These are phyloP conservation scores for Drosophila orosa DNA, from an alignment of 1,140 invertebrate species.

Conservation along the genomic window DNA sequence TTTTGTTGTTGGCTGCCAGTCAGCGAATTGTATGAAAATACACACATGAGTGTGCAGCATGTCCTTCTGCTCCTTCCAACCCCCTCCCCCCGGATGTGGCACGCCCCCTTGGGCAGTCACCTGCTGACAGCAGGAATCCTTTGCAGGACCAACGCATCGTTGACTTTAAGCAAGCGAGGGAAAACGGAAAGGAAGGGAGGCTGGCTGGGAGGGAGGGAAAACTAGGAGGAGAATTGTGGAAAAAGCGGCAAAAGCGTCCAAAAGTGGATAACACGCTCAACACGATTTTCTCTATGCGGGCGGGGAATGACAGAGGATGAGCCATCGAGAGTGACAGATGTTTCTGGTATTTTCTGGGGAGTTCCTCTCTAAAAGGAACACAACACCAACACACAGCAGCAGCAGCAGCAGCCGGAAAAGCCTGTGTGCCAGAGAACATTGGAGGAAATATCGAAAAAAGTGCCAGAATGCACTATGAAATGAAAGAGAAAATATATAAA, in stretches of 20 bases:
- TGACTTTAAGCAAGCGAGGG: slow-evolving; percentile 35
- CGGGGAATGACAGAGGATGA: slow-evolving; percentile 11
- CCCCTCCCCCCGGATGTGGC: slow-evolving; percentile 21
- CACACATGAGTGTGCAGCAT: slow-evolving; percentile 28
- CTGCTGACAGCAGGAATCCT: slow-evolving; percentile 51
- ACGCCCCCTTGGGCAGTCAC: slow-evolving; percentile 50
- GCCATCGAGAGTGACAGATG: slow-evolving; percentile 40
- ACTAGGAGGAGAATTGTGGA: not conserved
- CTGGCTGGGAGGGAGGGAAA: not conserved
- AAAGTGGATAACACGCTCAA: slow-evolving; percentile 49
- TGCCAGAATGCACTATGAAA: not conserved
- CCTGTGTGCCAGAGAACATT: slow-evolving; percentile 19
- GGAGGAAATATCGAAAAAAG: slow-evolving; percentile 15
- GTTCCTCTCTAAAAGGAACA: slow-evolving; percentile 1
- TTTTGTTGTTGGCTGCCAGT: slow-evolving; percentile 20
- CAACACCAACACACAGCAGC: too few relatives aligned
- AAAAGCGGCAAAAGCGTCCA: slow-evolving; percentile 8
- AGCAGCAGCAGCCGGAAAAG: slow-evolving; percentile 25
- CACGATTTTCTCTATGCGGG: slow-evolving; percentile 31
- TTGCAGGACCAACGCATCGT: slow-evolving; percentile 47
- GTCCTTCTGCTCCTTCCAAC: slow-evolving; percentile 20
- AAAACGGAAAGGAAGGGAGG: not conserved
- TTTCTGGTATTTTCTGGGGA: slow-evolving; percentile 35
- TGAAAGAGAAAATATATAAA: not conserved
- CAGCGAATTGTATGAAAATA: slow-evolving; percentile 38